Base-by-base conservation (phyloP, 2,797 vertebrate genomes). In the Tapirus indicus region DNA sequence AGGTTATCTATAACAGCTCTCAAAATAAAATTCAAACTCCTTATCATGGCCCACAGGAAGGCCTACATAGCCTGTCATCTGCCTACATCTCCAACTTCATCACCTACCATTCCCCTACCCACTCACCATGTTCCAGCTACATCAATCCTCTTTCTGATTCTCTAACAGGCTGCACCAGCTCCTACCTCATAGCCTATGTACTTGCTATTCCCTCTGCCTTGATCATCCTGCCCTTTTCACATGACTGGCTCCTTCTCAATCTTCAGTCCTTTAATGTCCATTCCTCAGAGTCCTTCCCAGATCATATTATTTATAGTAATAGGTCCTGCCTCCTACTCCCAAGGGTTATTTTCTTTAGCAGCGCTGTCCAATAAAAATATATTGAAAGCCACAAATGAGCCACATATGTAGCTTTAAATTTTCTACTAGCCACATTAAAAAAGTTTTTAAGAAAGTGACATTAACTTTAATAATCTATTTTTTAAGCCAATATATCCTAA, bases 381-480 rank as follows among this genome's bases (percentile, higher is more conserved):
- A 77, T 20, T 12, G 14, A 92, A 92, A 94, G 41, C 47, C 64
- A 85, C 38, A 71, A 47, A 79, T 7, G 32, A 92, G 56, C 7
- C 41, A 60, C 17, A 71, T 54, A 74, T 18, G 1, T 79, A 94
- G 88, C 49, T 94, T 95, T 77, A 84, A 84, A 77, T 84, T 56
- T 87, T 92, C 69, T 78, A 85, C 23, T 56, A 78, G 60, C 4
- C 41, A 88, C 75, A 77, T 86, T 95, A 41, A 60, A 66, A 93
- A 79, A 47, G 29, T 88, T 68, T 88, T 79, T 49, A 29, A 71
- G 41, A 94, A 91, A 2, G 20, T 68, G 44, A 83, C 20, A 52
- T 21, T 71, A 92, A 88, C 38, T 71, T 93, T 95, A 94, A 86
- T 94, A 86, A 96, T 23, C 74, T 56, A 71, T 95, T 96, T 95